These are phyloP conservation scores for Melanaphis sacchari DNA, from an alignment of 1,140 invertebrate species.

Conservation along the genomic window DNA sequence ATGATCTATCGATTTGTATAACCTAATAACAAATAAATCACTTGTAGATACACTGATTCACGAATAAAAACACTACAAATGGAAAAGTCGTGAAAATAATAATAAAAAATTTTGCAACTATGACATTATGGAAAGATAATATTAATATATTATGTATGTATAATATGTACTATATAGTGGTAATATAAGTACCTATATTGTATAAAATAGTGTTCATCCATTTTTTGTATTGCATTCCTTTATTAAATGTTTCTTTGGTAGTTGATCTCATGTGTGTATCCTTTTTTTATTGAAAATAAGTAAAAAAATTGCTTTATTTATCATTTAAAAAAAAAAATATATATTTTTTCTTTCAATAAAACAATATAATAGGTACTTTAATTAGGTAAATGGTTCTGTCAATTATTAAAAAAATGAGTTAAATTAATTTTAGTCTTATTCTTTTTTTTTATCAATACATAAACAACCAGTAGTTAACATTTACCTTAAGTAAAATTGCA, in stretches of 20 bases:
- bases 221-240: neutral
- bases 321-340: neutral
- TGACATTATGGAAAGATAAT: neutral
- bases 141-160: no score
- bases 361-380: no score
- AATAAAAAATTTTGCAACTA: no score
- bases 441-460: neutral
- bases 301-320: neutral
- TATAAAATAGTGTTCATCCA: neutral
- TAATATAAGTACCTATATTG: no score
- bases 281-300: neutral
- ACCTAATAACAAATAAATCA: neutral
- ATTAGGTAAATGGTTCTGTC: neutral
- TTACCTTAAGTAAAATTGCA: neutral
- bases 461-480: neutral
- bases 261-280: neutral
- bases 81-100: neutral
- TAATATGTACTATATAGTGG: no score
- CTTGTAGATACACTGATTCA: neutral
- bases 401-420: neutral
- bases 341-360: no score
- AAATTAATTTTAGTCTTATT: neutral
- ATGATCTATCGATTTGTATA: neutral
- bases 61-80: neutral
- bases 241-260: neutral